phyloP scores from a whole-genome alignment of 2,113 vertebrate species.

The Ciconia boyciana region DNA sequence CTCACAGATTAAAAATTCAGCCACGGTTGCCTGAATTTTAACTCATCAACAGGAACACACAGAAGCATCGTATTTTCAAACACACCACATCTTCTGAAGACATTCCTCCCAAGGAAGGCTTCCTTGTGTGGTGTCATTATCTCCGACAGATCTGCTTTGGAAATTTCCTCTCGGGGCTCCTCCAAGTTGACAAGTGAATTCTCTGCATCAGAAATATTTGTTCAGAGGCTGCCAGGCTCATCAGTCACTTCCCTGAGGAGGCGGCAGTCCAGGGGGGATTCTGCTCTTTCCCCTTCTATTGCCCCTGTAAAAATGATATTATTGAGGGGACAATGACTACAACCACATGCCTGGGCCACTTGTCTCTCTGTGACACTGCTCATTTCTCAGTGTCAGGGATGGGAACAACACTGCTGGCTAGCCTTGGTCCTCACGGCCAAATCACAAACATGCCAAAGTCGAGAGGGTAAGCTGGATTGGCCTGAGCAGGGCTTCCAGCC shows the following conservation, averaged over 20 bases:
- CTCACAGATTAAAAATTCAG: conserved; percentile 20
- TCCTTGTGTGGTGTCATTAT: neutral
- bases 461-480: neutral
- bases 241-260: neutral
- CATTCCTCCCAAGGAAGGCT: conserved; percentile 17
- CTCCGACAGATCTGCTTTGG: conserved; percentile 45
- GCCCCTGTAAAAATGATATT: neutral
- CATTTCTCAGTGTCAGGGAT: neutral
- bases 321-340: neutral
- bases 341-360: neutral
- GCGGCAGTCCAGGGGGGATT: neutral
- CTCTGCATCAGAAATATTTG: conserved; percentile 53
- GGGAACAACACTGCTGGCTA: neutral
- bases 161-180: conserved; percentile 47
- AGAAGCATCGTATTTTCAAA: conserved; percentile 2
- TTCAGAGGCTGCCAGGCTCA: conserved; percentile 56
- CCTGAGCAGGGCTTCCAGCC: neutral
- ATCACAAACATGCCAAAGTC: neutral
- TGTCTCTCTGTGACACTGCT: neutral
- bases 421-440: neutral
- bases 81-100: neutral
- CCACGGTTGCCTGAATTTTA: neutral
- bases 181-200: conserved; percentile 43
- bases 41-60: neutral
- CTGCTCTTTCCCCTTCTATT: neutral